Base-by-base conservation (phyloP, 2,797 vertebrate species). In the Myotis vivesi region DNA sequence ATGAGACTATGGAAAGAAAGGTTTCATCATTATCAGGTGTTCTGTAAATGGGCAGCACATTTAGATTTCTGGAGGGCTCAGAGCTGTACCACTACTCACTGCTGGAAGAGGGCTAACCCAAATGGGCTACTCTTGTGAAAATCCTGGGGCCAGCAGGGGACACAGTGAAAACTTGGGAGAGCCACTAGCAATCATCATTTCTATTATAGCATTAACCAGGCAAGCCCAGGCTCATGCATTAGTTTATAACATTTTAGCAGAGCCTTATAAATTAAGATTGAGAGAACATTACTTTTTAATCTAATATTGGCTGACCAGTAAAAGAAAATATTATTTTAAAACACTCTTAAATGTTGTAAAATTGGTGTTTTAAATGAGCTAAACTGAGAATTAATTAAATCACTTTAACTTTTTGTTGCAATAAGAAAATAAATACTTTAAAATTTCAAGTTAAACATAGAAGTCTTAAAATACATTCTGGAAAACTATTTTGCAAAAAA, bases 291-390 rank as follows among this genome's bases (percentile, higher is more conserved):
- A 38, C 69, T 75, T 91, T 94, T 94, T 90, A 81, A 59, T 57
- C 46, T 33, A 81, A 72, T 36, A 41, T 46, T 49, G 15, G 68
- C 46, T 66, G 79, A 25, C 51, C 92, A 41, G 80, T 22, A 96
- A 96, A 85, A 84, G 8, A n/a, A 49, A 93, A 83, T 53, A 73
- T 87, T 75, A 73, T 57, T 71, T 80, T 13, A 92, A 96, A 95
- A 28, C 49, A 83, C 15, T 46, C 69, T 57, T 51, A 93, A 91
- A 97, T 51, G 36, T 84, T 90, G 41, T 59, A 84, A 95, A 91
- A 94, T 76, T 19, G 20, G 30, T n/a, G 3, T 94, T 96, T 87
- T 64, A 71, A 92, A 20, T 94, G n/a, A 96, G 68, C 28, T 72
- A 76, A 86, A 49, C 51, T 30, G 79, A 91, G 72, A 96, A 81